Base-by-base conservation (phyloP, 37 sponge, comb jelly and placozoan genomes). In the Ephydatia muelleri region DNA sequence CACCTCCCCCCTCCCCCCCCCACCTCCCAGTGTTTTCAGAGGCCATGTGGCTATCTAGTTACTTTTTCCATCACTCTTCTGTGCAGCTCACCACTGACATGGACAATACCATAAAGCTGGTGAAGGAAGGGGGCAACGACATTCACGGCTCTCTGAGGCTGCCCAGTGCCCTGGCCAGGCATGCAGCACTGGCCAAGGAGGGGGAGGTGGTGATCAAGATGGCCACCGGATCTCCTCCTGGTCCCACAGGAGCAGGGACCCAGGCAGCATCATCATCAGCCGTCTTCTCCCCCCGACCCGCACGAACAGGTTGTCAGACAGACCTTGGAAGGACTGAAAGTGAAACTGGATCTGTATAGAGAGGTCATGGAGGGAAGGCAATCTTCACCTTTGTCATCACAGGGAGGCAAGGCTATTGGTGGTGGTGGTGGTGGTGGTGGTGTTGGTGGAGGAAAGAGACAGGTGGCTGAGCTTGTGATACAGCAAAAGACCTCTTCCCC, bases 11-110 rank as follows among this genome's bases (percentile, higher is more conserved):
- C 38, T 39, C 78, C 48, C 49, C 5, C 78, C 48, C 21, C 28
- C 78, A 26, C 49, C 28, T 26, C 48, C 49, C 28, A 48, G 27
- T 27, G 29, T 65, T 30, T 3, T 49, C 66, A 33, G 34, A 27
- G 31, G 22, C 11, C 67, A 28, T 36, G 25, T 27, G 19, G 12
- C 16, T 30, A 69, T 9, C 30, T 29, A 11, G 29, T 69, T 43
- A 6, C 13, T 86, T 80, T 22, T 65, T 79, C 35, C 86, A 36
- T 9, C 57, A 39, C 65, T 68, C 75, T 25, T 80, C 73, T 29
- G 3, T 64, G 2, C 73, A 87, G 87, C 32, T 87, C 39, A 22
- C 11, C 16, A 4, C 21, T 38, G 81, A 87, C 49, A 87, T 87
- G 87, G 39, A 73, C 3, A 36, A 38, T 23, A 81, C 81, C 65